Evolutionary conservation across 2,797 vertebrate genomes (phyloP).

Genomic region (Danio aesculapii): DNA sequence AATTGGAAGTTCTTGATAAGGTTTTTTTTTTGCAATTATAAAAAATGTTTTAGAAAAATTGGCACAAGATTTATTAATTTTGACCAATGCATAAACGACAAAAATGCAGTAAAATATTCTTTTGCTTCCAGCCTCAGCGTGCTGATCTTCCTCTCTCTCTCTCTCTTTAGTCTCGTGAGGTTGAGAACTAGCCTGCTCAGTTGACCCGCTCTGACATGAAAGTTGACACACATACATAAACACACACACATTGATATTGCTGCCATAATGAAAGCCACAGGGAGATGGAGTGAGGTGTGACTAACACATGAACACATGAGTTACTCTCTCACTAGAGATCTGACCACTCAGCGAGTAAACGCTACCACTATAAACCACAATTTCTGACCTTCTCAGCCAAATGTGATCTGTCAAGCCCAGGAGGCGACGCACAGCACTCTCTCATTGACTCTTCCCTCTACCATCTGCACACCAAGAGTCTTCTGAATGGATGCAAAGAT

Average conservation of each 20-base stretch:
- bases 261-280: slow-evolving; percentile 39
- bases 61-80: too few relatives aligned
- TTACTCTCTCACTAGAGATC: slow-evolving; percentile 48
- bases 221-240: slow-evolving; percentile 22
- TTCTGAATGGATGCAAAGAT: slow-evolving; percentile 12
- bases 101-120: background rate
- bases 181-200: slow-evolving; percentile 26
- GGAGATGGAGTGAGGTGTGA: slow-evolving; percentile 54
- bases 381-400: slow-evolving; percentile 44
- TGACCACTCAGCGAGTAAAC: slow-evolving; percentile 27
- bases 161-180: slow-evolving; percentile 27
- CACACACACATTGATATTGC: slow-evolving; percentile 30
- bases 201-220: slow-evolving; percentile 35
- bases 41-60: too few relatives aligned
- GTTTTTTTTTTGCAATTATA: too few relatives aligned
- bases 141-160: background rate
- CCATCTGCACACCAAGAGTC: slow-evolving; percentile 13
- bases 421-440: slow-evolving; percentile 2
- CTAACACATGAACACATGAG: slow-evolving; percentile 46
- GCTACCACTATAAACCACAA: slow-evolving; percentile 30
- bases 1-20: background rate
- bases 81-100: background rate
- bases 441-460: background rate
- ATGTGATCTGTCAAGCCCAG: slow-evolving; percentile 46
- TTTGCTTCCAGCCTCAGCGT: background rate